A percentile compares a stretch with the other conserved stretches of the same genome.
Conservation (phyloP, 1,140 invertebrate genomes). For the Atta texana region DNA sequence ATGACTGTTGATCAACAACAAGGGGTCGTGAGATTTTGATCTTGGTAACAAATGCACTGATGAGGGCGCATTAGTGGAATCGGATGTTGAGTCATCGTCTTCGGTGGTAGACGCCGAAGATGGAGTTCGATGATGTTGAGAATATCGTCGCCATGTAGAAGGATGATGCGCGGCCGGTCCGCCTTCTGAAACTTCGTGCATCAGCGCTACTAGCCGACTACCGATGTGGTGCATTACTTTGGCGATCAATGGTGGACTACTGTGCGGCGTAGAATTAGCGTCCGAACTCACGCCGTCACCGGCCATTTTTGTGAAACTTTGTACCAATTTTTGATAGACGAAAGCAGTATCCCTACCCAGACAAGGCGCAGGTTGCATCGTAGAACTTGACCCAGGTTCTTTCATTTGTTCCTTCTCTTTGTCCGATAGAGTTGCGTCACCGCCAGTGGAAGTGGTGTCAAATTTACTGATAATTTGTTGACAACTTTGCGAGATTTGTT, state of each 20-base stretch:
- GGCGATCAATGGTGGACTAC: slow-evolving; percentile 94
- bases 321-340: slow-evolving; percentile 94
- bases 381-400: background rate
- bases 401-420: slow-evolving; percentile 83
- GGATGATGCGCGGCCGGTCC: slow-evolving; percentile 86
- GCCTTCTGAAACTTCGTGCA: slow-evolving; percentile 96
- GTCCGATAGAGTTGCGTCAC: slow-evolving; percentile 85
- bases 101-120: slow-evolving; percentile 92
- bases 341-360: slow-evolving; percentile 92
- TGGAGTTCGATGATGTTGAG: slow-evolving; percentile 87
- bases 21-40: slow-evolving; percentile 92
- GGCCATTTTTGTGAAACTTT: slow-evolving; percentile 92
- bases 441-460: slow-evolving; percentile 86
- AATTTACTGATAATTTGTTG: slow-evolving; percentile 96
- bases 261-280: slow-evolving; percentile 87
- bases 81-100: slow-evolving; percentile 91
- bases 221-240: slow-evolving; percentile 97
- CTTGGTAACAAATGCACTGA: slow-evolving; percentile 86
- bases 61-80: slow-evolving; percentile 84
- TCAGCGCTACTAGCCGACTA: slow-evolving; percentile 94
- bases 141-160: slow-evolving; percentile 79
- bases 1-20: slow-evolving; percentile 88
- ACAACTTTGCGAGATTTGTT: slow-evolving; percentile 95
- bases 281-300: slow-evolving; percentile 84
- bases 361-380: slow-evolving; percentile 75